Base-by-base conservation (phyloP, 2,797 vertebrate species). In the Dendrocincla fuliginosa region DNA sequence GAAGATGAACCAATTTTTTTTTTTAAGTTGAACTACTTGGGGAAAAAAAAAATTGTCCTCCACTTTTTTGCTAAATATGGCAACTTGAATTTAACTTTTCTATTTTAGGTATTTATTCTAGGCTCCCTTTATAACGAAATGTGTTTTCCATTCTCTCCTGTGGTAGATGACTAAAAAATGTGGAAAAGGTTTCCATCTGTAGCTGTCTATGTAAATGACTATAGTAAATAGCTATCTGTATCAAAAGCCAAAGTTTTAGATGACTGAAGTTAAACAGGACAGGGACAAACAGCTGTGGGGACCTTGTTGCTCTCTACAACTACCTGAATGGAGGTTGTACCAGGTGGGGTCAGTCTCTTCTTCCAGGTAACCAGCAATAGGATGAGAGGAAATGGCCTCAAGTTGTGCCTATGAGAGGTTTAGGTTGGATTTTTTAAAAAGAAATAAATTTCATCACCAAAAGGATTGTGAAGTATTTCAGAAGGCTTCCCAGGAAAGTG, bases 41-140 rank as follows among this genome's bases (percentile, higher is more conserved):
- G 1, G 6, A 3, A 5, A 4, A 22, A 30, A 22, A 30, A 11
- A 15, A 1, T 4, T 1, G 1, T 8, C 1, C 2, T 39, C 13
- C 10, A 73, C 2, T 33, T 70, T 52, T 47, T 70, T 69, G 2
- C 18, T 74, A 46, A 86, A 37, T 50, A 32, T 27, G 6, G 5
- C n/a, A 41, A 71, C 8, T 37, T 76, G 25, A 49, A 59, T 55
- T 59, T 63, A 59, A 6, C 10, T 50, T 84, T 55, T 83, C 7
- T 84, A 7, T 65, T 90, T 69, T 69, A 32, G 10, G 15, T 22
- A 32, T 69, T 63, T 88, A 22, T 61, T 56, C 32, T 57, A 27
- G 17, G 9, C 9, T 79, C 5, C 2, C 2, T 79, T 78, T 61
- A 30, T 44, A 47, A 47, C 57, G 12, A 57, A 75, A 47, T 44